Conservation (phyloP, 2,888 invertebrate species). For the Cyrtodaria siliqua region DNA sequence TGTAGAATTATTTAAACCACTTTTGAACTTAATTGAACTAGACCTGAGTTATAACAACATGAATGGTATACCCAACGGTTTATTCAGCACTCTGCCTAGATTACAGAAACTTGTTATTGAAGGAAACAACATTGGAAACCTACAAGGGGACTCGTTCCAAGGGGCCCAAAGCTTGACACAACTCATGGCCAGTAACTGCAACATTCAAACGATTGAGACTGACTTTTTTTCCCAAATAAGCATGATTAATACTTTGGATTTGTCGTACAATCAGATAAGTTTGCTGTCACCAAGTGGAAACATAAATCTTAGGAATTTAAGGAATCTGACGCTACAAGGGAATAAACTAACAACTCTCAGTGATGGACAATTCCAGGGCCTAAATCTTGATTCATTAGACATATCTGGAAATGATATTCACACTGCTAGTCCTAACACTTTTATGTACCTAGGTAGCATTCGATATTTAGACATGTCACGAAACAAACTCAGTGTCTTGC, state of each 20-base stretch:
- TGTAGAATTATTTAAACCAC: slow-evolving; percentile 58
- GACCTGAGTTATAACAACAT: slow-evolving; percentile 71
- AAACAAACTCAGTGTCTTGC: slow-evolving; percentile 69
- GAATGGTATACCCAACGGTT: slow-evolving; percentile 56
- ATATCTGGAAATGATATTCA: slow-evolving; percentile 73
- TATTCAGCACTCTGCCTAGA: slow-evolving; percentile 64
- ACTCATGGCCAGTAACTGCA: slow-evolving; percentile 69
- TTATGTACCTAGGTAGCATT: slow-evolving; percentile 64
- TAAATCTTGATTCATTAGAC: slow-evolving; percentile 69
- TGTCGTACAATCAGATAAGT: slow-evolving; percentile 73
- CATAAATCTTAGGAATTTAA: slow-evolving; percentile 65
- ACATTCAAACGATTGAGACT: slow-evolving; percentile 64
- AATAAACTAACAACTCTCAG: slow-evolving; percentile 68
- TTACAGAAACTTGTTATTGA: slow-evolving; percentile 68
- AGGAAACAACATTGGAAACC: slow-evolving; percentile 69
- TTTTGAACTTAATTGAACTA: slow-evolving; percentile 62
- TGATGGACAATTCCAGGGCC: slow-evolving; percentile 69
- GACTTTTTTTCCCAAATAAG: slow-evolving; percentile 69
- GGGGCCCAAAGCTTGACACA: slow-evolving; percentile 66
- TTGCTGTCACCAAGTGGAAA: slow-evolving; percentile 60
- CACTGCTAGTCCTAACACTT: slow-evolving; percentile 58
- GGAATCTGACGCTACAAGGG: slow-evolving; percentile 66
- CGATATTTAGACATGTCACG: slow-evolving; percentile 73
- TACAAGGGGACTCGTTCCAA: slow-evolving; percentile 66
- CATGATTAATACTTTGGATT: slow-evolving; percentile 66